These are phyloP conservation scores for Penaeus chinensis DNA, from an alignment of 1,140 invertebrate species.

Conservation along the genomic window DNA sequence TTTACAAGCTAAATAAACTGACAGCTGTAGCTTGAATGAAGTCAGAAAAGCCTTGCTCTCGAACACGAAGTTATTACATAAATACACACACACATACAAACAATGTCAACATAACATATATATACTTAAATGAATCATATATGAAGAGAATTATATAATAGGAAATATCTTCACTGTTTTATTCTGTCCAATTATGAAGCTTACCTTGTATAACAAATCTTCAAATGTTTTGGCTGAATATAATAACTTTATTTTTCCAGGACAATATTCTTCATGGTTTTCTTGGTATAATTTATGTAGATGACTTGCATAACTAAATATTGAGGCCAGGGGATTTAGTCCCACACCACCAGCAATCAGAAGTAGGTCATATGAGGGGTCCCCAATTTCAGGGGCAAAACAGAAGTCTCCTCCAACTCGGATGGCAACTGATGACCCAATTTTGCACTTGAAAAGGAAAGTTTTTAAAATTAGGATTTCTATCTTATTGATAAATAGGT, in stretches of 20 bases:
- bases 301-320: conserved; percentile 17
- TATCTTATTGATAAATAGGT: too few species aligned
- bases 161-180: too few species aligned
- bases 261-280: conserved; percentile 8
- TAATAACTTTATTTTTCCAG: conserved; percentile 26
- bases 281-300: conserved; percentile 19
- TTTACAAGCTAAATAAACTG: too few species aligned
- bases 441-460: conserved; percentile 13
- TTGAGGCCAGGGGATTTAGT: conserved; percentile 46
- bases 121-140: too few species aligned
- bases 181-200: neutral
- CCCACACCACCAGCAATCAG: conserved; percentile 43
- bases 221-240: conserved; percentile 45
- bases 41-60: too few species aligned
- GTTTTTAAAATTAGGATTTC: too few species aligned
- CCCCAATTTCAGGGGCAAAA: conserved; percentile 20
- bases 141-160: too few species aligned
- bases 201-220: conserved; percentile 47
- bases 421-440: conserved; percentile 27
- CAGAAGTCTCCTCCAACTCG: conserved; percentile 50
- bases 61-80: too few species aligned
- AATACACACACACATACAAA: too few species aligned
- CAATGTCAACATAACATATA: too few species aligned
- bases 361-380: conserved; percentile 17
- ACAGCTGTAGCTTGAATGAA: too few species aligned